phyloP scores from a whole-genome alignment of 1,140 invertebrate genomes.

The Zaprionus capensis region DNA sequence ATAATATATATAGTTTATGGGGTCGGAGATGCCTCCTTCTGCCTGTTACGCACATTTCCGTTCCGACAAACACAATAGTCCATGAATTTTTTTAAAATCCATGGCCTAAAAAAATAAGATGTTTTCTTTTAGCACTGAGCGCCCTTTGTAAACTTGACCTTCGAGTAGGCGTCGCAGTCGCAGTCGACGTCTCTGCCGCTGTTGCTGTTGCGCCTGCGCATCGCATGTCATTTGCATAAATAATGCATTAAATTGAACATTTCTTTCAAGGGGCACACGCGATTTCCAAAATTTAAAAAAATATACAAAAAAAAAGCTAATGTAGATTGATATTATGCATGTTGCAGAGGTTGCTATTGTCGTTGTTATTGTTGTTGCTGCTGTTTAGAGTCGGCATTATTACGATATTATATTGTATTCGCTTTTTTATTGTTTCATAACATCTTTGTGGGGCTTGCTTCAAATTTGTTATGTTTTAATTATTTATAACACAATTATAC shows the following conservation, averaged over 20 bases:
- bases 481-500: slow-evolving; percentile 65
- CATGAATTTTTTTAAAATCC: too few relatives aligned
- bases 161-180: slow-evolving; percentile 17
- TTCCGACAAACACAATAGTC: too few relatives aligned
- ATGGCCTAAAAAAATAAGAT: background rate
- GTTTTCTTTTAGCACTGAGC: slow-evolving; percentile 14
- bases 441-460: slow-evolving; percentile 46
- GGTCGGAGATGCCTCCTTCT: too few relatives aligned
- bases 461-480: slow-evolving; percentile 66
- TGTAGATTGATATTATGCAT: slow-evolving; percentile 25
- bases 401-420: slow-evolving; percentile 64
- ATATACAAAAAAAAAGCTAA: slow-evolving; percentile 19
- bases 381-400: slow-evolving; percentile 44
- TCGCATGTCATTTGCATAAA: slow-evolving; percentile 41
- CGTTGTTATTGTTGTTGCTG: slow-evolving; percentile 29
- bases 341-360: background rate
- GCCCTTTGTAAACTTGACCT: slow-evolving; percentile 49
- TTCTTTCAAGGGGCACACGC: slow-evolving; percentile 29
- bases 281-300: slow-evolving; percentile 22
- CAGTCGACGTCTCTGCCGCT: background rate
- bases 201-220: slow-evolving; percentile 14
- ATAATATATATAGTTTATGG: too few relatives aligned
- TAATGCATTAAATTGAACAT: slow-evolving; percentile 45
- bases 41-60: too few relatives aligned
- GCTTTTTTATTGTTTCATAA: slow-evolving; percentile 78